phyloP scores from a whole-genome alignment of 2,113 vertebrate species.

The Psammodynastes pulverulentus region DNA sequence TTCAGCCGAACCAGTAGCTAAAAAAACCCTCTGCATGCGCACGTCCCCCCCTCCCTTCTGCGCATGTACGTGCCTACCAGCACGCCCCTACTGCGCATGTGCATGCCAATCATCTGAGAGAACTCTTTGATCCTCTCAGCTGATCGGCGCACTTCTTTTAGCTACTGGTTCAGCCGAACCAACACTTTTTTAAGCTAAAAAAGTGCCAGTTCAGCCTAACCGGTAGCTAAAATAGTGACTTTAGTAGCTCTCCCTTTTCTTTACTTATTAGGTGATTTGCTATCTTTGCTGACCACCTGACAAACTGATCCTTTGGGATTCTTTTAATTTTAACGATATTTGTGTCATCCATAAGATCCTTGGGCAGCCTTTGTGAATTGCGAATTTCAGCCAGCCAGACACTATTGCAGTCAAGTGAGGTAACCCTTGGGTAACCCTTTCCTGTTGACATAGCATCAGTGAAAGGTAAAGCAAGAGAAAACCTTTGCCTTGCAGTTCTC shows the following conservation, averaged over 20 bases:
- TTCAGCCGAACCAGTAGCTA: no score
- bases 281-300: not conserved
- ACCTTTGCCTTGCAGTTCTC: not conserved
- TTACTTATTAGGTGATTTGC: not conserved
- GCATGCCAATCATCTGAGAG: no score
- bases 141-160: no score
- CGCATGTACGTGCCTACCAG: no score
- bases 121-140: no score
- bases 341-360: not conserved
- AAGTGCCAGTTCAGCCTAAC: no score
- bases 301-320: not conserved
- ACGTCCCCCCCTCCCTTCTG: no score
- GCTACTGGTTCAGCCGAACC: no score
- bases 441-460: not conserved
- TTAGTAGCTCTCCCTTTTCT: not conserved
- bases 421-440: not conserved
- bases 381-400: not conserved
- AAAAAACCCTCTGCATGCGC: no score
- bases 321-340: not conserved
- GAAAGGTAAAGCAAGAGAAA: not conserved
- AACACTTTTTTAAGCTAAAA: no score
- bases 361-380: not conserved
- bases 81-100: no score
- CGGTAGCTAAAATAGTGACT: no score
- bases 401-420: not conserved